Conservation (phyloP, 2,113 vertebrate species). For the Eonycteris spelaea region DNA sequence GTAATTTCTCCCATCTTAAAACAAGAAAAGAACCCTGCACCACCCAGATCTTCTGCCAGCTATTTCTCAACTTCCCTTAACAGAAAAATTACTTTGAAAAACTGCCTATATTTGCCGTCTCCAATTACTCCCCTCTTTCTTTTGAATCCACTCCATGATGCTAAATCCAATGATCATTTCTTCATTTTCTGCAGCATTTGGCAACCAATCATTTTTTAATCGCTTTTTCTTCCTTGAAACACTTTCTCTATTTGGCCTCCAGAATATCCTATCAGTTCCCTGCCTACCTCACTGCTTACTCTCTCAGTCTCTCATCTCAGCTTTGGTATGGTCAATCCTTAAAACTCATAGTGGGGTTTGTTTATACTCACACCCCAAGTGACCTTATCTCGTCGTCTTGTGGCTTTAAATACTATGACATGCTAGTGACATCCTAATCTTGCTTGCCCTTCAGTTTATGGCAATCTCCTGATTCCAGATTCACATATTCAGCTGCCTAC, state of each 20-base stretch:
- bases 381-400: background rate
- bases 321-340: background rate
- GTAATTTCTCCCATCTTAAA: background rate
- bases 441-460: background rate
- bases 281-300: background rate
- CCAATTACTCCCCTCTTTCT: background rate
- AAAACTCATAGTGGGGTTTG: background rate
- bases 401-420: background rate
- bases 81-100: background rate
- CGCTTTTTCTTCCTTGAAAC: background rate
- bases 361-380: background rate
- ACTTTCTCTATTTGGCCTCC: background rate
- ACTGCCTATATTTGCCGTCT: background rate
- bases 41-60: background rate
- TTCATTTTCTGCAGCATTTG: background rate
- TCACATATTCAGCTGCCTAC: background rate
- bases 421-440: background rate
- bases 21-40: background rate
- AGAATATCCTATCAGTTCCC: background rate
- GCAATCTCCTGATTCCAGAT: background rate
- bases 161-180: background rate
- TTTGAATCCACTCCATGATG: background rate
- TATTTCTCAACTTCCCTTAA: conserved; percentile 11
- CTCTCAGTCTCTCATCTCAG: background rate
- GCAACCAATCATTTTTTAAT: background rate